Evolutionary conservation across 2,888 invertebrate genomes (phyloP), one percentile per base, ranked within the genome.

Genomic region (Phaedon cochleariae): DNA sequence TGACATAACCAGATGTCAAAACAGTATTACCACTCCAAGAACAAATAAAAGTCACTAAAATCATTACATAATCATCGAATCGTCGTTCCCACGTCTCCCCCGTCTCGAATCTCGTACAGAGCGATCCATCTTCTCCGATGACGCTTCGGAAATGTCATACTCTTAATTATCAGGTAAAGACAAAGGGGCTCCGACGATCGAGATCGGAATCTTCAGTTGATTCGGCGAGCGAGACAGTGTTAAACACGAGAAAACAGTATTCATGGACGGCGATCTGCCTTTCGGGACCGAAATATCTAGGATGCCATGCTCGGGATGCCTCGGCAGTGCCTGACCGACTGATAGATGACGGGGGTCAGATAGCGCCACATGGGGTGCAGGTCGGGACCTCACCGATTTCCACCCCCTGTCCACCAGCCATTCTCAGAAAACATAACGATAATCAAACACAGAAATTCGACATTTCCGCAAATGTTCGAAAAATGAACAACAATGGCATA

Each of bases 101-200:
- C 18, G 15, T 51, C 49, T 26, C 31, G 45, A 61, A 67, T 59
- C 41, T 51, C 63, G 62, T 60, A 49, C 66, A 52, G 53, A 46
- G 55, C 71, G 68, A 75, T 74, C 73, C 68, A 72, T 74, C 74
- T 74, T 74, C 62, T 53, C 41, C 59, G 66, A 74, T 74, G 76
- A 76, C 76, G 73, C 74, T 76, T 76, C 71, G 63, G 64, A 72
- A 72, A 73, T 76, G 76, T 76, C 76, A 74, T 74, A 74, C 74
- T 74, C 74, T 76, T 76, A 76, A 76, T 76, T 76, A 76, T 74
- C 68, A 72, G 67, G 69, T 72, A 65, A 69, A 69, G 68, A 72
- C 72, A 72, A 72, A 72, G 60, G 41, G 55, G 64, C 51, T 51
- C 55, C 61, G 64, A 61, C 62, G 51, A 58, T 69, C 71, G 62